Percentiles rank a stretch among this genome's conserved stretches.
phyloP scores from a whole-genome alignment of 2,888 invertebrate genomes.

The Cantharis lateralis region DNA sequence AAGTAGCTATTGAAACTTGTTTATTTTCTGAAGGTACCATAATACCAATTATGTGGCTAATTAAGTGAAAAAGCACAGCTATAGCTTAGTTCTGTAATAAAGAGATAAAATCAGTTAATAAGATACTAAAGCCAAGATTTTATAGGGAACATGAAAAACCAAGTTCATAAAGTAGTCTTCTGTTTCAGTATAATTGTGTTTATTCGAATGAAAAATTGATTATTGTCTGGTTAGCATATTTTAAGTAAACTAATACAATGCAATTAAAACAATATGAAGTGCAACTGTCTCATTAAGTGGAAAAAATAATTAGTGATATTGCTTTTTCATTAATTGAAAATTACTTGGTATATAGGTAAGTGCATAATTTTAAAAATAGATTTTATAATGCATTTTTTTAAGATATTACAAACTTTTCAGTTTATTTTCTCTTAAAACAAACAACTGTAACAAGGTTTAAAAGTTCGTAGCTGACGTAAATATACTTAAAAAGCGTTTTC shows the following conservation, averaged over 20 bases:
- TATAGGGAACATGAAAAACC: background rate
- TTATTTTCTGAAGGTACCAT: background rate
- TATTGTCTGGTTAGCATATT: too few relatives aligned
- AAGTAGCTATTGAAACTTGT: background rate
- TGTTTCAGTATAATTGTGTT: background rate
- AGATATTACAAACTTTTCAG: background rate
- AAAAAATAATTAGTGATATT: background rate
- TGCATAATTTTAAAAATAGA: background rate
- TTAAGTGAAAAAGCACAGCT: background rate
- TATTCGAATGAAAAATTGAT: background rate
- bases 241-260: background rate
- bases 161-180: background rate
- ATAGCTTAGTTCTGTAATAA: background rate
- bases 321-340: background rate
- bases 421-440: background rate
- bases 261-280: background rate
- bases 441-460: background rate
- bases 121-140: background rate
- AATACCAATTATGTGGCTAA: background rate
- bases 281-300: too few relatives aligned
- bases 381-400: background rate
- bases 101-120: background rate
- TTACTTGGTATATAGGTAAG: background rate
- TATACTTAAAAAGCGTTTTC: background rate
- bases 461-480: background rate